Evolutionary conservation across 2,113 vertebrate species (phyloP).

Genomic region (Rhinoderma darwinii): DNA sequence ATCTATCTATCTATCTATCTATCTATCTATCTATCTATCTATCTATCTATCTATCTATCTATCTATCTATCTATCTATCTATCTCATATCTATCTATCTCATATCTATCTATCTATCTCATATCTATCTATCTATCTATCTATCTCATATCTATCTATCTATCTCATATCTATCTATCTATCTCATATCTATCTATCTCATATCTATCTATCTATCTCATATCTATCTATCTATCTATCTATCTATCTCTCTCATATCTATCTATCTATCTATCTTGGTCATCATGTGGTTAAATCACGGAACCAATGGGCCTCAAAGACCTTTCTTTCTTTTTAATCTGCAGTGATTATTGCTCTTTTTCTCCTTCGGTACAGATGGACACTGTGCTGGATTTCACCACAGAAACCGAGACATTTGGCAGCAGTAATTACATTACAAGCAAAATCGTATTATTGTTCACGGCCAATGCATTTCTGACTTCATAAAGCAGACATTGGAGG

Average conservation of each 20-base stretch:
- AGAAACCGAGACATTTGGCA: conserved; percentile 1
- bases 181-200: not conserved
- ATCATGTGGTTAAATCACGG: not conserved
- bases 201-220: not conserved
- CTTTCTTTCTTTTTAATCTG: not conserved
- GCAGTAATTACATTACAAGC: conserved; percentile 19
- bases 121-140: too few relatives aligned
- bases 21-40: too few relatives aligned
- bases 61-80: too few relatives aligned
- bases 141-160: not conserved
- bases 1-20: too few relatives aligned
- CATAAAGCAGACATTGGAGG: conserved; percentile 22
- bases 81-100: too few relatives aligned
- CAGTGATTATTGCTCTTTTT: conserved; percentile 1
- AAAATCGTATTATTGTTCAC: conserved; percentile 15
- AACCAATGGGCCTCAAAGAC: too few relatives aligned
- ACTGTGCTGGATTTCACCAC: conserved; percentile 3
- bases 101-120: too few relatives aligned
- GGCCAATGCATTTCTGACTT: not conserved
- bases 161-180: too few relatives aligned
- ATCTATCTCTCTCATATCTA: not conserved
- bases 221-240: not conserved
- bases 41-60: too few relatives aligned
- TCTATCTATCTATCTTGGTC: not conserved
- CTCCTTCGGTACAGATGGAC: conserved; percentile 32